phyloP scores from a whole-genome alignment of 2,113 vertebrate genomes.

The Aythya baeri region DNA sequence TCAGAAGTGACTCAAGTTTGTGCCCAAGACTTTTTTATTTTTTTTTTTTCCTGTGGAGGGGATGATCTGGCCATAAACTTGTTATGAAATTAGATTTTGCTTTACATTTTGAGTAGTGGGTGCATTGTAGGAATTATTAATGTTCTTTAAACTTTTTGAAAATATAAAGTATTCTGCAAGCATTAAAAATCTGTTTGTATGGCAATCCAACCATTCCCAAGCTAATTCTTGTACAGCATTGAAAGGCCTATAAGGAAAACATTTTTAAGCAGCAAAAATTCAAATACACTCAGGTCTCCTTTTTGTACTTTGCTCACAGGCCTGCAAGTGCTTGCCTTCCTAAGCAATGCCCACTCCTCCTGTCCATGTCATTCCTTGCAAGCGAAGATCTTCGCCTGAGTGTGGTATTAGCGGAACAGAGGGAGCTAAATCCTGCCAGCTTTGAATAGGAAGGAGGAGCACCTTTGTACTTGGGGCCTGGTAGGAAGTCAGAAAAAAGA shows the following conservation, averaged over 20 bases:
- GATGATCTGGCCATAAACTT: background rate
- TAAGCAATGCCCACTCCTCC: background rate
- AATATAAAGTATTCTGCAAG: background rate
- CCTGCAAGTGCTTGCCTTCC: background rate
- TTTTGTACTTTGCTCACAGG: background rate
- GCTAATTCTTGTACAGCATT: rapidly evolving
- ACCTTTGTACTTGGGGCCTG: background rate
- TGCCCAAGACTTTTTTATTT: background rate
- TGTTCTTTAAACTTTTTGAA: background rate
- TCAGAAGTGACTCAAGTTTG: background rate
- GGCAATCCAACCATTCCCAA: background rate
- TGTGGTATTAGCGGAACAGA: background rate
- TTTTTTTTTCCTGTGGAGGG: background rate
- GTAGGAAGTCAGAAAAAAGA: background rate
- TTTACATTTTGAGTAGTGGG: background rate
- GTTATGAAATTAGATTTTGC: background rate
- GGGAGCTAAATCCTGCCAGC: background rate
- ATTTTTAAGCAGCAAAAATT: background rate
- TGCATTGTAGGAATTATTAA: background rate
- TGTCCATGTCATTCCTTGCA: background rate
- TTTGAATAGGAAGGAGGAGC: background rate
- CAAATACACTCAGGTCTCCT: background rate
- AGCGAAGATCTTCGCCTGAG: background rate
- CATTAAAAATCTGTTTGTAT: background rate
- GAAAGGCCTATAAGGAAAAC: conserved; percentile 1